Base-by-base conservation (phyloP, 2,797 vertebrate species). In the Cossypha dichroa region DNA sequence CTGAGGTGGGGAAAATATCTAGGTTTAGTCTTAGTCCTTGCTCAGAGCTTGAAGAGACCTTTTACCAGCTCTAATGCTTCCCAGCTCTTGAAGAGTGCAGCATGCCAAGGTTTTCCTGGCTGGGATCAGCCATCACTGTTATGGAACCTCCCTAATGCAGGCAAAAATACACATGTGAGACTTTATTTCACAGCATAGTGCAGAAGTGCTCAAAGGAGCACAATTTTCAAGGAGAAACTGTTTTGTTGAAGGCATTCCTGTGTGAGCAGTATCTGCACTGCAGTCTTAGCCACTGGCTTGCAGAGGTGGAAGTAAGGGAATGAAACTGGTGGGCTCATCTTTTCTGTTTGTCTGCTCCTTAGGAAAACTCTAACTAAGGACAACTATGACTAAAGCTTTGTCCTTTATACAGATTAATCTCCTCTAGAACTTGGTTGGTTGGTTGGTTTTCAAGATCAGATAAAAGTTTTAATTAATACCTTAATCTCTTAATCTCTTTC, bases 81-180 rank as follows among this genome's bases (percentile, higher is more conserved):
- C 23, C 9, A 59, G 34, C 16, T 85, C 31, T 77, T 3, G 1
- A 59, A 38, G 33, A 29, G 25, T 2, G 1, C 20, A n/a, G 15
- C 0, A 0, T 59, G n/a, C 31, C 10, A 33, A 6, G 17, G 4
- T 74, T 78, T 78, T 49, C 19, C 29, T 43, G 23, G 48, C 23
- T 74, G 34, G 38, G 33, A 21, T 66, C 17, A 64, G 36, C 29
- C 3, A 3, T 52, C 6, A 8, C 21, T 60, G 45, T 17, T 67
- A 3, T 4, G 10, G 72, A 93, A 60, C 22, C 9, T 85, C 18
- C 19, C 17, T 49, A 23, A 79, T 36, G 78, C 13, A 80, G 41
- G 48, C 23, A 38, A 46, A 73, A 84, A 29, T 13, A 40, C 0
- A 31, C 0, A 0, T 11, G 21, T 3, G 13, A 43, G 38, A 41